A percentile compares a stretch with the other conserved stretches of the same genome.
Conservation (phyloP, 2,888 invertebrate genomes). For the Arrhopalites spinosus region DNA sequence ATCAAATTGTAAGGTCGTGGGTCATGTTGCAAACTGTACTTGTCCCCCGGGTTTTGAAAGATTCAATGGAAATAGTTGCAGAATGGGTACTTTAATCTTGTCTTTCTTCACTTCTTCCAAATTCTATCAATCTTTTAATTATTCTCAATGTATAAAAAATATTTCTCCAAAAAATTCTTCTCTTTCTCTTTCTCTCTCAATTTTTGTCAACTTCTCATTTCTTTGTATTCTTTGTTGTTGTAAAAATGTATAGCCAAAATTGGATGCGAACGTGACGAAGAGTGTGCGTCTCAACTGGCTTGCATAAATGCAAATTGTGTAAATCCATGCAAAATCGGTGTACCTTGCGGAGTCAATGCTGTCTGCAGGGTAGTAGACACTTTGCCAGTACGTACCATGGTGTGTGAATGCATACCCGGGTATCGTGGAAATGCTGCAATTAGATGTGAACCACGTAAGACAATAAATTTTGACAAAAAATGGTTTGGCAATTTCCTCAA, state of each 20-base stretch:
- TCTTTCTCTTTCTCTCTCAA: constrained; percentile 9
- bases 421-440: constrained; percentile 86
- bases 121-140: constrained; percentile 6
- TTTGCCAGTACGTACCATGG: constrained; percentile 83
- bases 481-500: constrained; percentile 16
- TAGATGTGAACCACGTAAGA: constrained; percentile 79
- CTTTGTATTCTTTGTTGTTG: constrained; percentile 7
- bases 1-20: constrained; percentile 74
- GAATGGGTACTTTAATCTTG: constrained; percentile 45
- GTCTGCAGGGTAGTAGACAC: constrained; percentile 83
- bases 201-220: constrained; percentile 31
- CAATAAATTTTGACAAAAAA: not conserved
- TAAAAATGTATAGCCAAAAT: constrained; percentile 45
- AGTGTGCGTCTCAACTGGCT: constrained; percentile 78
- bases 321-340: constrained; percentile 77
- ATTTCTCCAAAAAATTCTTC: not conserved
- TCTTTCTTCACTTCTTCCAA: not conserved
- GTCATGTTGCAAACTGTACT: constrained; percentile 83
- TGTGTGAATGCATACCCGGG: constrained; percentile 86
- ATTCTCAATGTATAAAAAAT: not conserved
- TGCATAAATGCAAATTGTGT: constrained; percentile 82
- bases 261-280: constrained; percentile 75
- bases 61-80: constrained; percentile 47
- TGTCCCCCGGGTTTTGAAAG: constrained; percentile 77
- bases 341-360: constrained; percentile 80